Percentiles rank a stretch among this genome's conserved stretches.
Evolutionary conservation across 2,888 invertebrate genomes (phyloP).

Genomic region (Platerodrilus igneus): DNA sequence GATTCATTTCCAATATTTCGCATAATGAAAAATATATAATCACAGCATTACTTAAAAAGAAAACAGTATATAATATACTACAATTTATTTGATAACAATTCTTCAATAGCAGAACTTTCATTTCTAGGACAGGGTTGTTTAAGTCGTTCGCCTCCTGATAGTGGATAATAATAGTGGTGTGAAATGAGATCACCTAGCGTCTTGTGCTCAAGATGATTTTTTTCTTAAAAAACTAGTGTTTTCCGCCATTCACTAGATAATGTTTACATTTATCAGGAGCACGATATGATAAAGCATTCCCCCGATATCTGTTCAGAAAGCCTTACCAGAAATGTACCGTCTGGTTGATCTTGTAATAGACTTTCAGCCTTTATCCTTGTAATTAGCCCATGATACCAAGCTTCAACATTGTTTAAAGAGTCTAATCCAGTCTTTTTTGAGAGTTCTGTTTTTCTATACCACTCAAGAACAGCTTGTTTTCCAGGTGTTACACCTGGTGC

Average conservation of each 20-base stretch:
- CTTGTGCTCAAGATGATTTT: constrained; percentile 60
- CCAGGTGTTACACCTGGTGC: constrained; percentile 55
- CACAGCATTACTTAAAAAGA: too few species aligned
- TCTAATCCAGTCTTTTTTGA: constrained; percentile 61
- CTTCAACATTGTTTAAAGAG: constrained; percentile 50
- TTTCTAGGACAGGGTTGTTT: constrained; percentile 49
- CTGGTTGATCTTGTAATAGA: constrained; percentile 52
- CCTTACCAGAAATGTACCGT: constrained; percentile 70
- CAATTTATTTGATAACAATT: constrained; percentile 29
- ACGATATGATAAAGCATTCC: constrained; percentile 73
- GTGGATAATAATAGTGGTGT: constrained; percentile 61
- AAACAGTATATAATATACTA: too few species aligned
- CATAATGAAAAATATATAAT: too few species aligned
- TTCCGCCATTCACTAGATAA: constrained; percentile 67
- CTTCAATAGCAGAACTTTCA: constrained; percentile 44
- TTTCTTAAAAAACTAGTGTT: constrained; percentile 69
- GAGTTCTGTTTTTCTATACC: constrained; percentile 67
- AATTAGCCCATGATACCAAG: constrained; percentile 80
- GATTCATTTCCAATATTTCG: too few species aligned
- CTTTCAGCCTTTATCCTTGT: constrained; percentile 67
- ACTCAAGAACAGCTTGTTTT: constrained; percentile 67
- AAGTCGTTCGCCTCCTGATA: constrained; percentile 60
- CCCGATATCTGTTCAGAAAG: constrained; percentile 77
- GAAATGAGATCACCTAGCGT: constrained; percentile 62
- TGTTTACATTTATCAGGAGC: constrained; percentile 67